Evolutionary conservation across 2,797 vertebrate genomes (phyloP).

Genomic region (Amblyraja radiata): DNA sequence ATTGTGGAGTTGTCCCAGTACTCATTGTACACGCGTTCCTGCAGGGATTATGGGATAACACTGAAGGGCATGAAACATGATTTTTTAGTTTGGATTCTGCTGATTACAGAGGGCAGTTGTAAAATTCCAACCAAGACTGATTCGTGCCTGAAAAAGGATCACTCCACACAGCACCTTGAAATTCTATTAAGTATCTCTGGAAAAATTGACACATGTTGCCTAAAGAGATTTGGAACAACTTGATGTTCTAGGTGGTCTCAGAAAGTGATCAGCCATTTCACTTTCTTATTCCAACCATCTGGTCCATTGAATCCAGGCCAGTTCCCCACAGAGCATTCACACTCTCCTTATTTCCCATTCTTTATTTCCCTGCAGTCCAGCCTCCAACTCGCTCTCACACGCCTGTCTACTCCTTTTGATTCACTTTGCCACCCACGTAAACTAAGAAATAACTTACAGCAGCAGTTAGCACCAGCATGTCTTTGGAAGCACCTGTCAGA

Average conservation of each 20-base stretch:
- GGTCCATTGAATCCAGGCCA: too few relatives aligned
- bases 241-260: neutral
- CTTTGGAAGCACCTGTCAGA: too few relatives aligned
- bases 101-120: neutral
- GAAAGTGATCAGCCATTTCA: neutral
- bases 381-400: too few relatives aligned
- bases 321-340: too few relatives aligned
- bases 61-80: neutral
- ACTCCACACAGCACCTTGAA: neutral
- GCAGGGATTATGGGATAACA: neutral
- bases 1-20: neutral
- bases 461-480: too few relatives aligned
- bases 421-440: too few relatives aligned
- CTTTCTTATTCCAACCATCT: too few relatives aligned
- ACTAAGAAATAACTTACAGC: too few relatives aligned
- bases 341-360: too few relatives aligned
- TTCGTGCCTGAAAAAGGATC: neutral
- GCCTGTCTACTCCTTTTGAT: too few relatives aligned
- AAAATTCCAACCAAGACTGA: neutral
- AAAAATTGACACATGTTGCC: neutral
- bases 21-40: neutral
- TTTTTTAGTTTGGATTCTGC: neutral
- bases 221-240: neutral
- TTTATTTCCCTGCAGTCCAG: too few relatives aligned
- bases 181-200: neutral